phyloP scores from a whole-genome alignment of 2,797 vertebrate genomes.

The Pangasius krempfi region DNA sequence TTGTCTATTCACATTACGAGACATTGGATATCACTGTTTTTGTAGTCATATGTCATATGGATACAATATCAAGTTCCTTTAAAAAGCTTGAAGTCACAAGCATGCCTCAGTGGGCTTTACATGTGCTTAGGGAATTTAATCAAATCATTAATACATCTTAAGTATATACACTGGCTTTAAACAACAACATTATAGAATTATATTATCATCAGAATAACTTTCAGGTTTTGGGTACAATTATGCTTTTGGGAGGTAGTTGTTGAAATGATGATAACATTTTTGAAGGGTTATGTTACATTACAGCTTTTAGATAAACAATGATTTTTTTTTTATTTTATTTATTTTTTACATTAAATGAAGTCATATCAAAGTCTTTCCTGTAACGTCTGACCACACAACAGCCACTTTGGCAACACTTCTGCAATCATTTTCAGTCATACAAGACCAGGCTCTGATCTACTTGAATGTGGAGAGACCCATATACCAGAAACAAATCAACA shows the following conservation, averaged over 20 bases:
- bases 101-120: neutral
- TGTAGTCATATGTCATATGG: neutral
- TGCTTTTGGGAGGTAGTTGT: neutral
- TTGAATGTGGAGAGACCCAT: neutral
- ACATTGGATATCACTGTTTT: neutral
- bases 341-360: neutral
- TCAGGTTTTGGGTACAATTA: neutral
- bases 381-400: neutral
- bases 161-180: neutral
- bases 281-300: neutral
- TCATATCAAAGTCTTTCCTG: neutral
- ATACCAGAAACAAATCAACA: neutral
- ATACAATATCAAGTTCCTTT: neutral
- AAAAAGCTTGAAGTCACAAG: neutral
- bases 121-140: neutral
- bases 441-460: neutral
- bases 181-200: neutral
- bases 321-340: neutral
- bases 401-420: neutral
- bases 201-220: neutral
- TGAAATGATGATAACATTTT: neutral
- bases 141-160: neutral
- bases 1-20: neutral
- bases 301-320: neutral
- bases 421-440: neutral